These are phyloP conservation scores for Caenorhabditis inopinata DNA, from an alignment of 1,140 invertebrate species.

Conservation along the genomic window DNA sequence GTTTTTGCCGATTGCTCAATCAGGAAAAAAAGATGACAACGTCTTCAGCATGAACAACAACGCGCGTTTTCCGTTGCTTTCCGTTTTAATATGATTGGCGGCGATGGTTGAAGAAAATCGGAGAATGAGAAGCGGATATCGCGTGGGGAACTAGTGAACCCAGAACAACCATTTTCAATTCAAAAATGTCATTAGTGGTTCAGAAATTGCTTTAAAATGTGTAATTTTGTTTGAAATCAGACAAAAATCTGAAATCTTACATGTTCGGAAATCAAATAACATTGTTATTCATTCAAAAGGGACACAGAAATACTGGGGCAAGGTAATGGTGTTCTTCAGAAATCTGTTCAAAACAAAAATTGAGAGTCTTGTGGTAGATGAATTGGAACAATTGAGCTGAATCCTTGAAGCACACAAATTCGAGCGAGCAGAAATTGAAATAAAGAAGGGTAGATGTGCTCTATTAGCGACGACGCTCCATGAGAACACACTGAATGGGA, in stretches of 20 bases:
- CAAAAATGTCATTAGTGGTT: too few relatives aligned
- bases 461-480: conserved; percentile 35
- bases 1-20: background rate
- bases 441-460: background rate
- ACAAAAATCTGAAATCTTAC: too few relatives aligned
- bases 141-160: too few relatives aligned
- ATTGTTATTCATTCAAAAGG: conserved; percentile 28
- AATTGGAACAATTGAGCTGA: background rate
- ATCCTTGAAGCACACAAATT: conserved; percentile 12
- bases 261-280: too few relatives aligned
- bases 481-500: conserved; percentile 43
- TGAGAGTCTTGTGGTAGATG: background rate
- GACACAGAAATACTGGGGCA: conserved; percentile 28
- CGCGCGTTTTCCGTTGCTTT: background rate
- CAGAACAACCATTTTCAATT: too few relatives aligned
- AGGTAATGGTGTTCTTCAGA: background rate
- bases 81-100: background rate
- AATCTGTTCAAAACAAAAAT: background rate
- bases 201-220: too few relatives aligned
- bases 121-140: background rate
- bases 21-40: too few relatives aligned
- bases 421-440: background rate
- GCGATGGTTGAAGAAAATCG: background rate
- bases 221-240: background rate
- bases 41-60: background rate